Evolutionary conservation across 2,797 vertebrate species (phyloP).

Genomic region (Siniperca obscura): DNA sequence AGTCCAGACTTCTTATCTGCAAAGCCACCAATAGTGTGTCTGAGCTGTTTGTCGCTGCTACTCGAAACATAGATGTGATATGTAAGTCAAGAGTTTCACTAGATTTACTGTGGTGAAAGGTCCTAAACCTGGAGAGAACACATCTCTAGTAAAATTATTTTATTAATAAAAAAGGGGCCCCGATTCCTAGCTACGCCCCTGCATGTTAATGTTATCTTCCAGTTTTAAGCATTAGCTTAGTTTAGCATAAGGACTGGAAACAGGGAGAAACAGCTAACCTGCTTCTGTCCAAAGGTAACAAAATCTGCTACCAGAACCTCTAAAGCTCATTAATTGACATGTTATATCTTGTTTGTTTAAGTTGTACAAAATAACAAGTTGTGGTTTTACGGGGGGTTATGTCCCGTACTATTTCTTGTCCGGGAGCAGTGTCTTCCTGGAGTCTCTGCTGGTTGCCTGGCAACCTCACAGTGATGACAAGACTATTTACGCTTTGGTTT

Average conservation of each 20-base stretch:
- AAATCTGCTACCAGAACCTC: too few species aligned
- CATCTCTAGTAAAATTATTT: background rate
- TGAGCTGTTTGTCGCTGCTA: constrained; percentile 40
- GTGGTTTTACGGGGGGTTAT: background rate
- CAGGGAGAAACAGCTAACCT: background rate
- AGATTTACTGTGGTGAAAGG: background rate
- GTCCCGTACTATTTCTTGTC: background rate
- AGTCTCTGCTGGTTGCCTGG: too few species aligned
- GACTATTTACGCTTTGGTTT: too few species aligned
- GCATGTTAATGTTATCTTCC: background rate
- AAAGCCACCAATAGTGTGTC: constrained; percentile 68
- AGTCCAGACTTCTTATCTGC: constrained; percentile 46
- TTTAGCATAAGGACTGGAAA: background rate
- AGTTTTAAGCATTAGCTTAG: background rate
- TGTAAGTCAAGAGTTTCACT: constrained; percentile 43
- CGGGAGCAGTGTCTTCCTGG: background rate
- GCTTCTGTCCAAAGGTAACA: background rate
- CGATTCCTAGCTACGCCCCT: background rate
- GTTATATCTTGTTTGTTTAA: background rate
- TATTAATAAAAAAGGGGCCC: background rate
- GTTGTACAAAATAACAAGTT: background rate
- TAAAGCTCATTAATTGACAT: background rate
- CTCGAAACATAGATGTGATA: constrained; percentile 18
- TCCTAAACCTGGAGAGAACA: background rate
- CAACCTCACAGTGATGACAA: too few species aligned